Percentiles rank a stretch among this genome's conserved stretches.
Conservation (phyloP, 2,113 vertebrate genomes). For the Cyprichromis sp. region DNA sequence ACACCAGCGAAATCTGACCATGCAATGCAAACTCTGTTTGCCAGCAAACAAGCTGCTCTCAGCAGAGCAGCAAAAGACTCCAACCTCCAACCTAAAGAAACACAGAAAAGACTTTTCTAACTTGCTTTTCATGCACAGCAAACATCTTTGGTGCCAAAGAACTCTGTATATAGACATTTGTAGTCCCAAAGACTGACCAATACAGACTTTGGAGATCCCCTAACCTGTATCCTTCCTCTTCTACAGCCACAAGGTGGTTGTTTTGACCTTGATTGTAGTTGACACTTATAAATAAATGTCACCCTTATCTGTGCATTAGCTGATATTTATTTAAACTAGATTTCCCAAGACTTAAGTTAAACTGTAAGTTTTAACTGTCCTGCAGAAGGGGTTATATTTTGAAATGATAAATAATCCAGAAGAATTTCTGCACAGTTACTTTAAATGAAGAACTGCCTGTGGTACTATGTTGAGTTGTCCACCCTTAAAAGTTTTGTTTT, state of each 20-base stretch:
- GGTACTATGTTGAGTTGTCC: neutral
- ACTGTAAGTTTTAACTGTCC: neutral
- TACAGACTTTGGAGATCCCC: neutral
- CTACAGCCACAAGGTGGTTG: neutral
- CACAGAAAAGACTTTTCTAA: neutral
- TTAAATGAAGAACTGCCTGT: neutral
- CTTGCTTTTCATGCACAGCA: neutral
- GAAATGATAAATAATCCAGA: neutral
- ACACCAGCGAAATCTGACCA: neutral
- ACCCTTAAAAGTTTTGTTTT: neutral
- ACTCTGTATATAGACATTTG: fast-evolving
- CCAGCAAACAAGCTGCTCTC: neutral
- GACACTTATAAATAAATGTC: neutral
- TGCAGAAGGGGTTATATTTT: neutral
- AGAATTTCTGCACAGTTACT: neutral
- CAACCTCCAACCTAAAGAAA: neutral
- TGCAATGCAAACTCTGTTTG: neutral
- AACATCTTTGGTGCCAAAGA: neutral
- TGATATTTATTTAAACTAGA: neutral
- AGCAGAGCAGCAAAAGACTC: neutral
- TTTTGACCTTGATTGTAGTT: neutral
- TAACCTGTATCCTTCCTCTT: neutral
- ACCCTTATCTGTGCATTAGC: neutral
- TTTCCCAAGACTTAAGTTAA: neutral
- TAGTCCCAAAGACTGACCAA: neutral